Percentiles rank a stretch among this genome's conserved stretches.
These are phyloP conservation scores for Nicator chloris DNA, from an alignment of 2,113 vertebrate genomes.

Conservation along the genomic window DNA sequence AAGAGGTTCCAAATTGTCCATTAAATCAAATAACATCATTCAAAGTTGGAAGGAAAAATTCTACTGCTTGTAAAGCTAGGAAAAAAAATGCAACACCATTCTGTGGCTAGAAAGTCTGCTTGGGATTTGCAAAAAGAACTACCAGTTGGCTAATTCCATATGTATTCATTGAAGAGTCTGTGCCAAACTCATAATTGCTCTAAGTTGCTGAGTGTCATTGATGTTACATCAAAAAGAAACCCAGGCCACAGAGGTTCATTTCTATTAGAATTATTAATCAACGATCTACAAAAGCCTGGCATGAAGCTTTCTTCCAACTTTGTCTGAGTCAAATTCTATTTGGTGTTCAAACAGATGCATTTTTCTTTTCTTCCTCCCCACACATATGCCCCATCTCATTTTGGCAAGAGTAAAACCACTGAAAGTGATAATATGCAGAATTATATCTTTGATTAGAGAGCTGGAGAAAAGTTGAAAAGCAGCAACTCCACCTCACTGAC, in stretches of 20 bases:
- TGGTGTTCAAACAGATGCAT: not conserved
- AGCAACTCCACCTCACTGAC: not conserved
- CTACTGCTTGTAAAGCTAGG: not conserved
- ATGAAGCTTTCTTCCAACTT: not conserved
- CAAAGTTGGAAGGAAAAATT: not conserved
- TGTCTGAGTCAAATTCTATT: not conserved
- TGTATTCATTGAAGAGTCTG: not conserved
- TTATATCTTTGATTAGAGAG: not conserved
- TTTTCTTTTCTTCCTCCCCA: not conserved
- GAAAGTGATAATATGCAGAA: not conserved
- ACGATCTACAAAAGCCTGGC: not conserved
- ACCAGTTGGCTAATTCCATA: not conserved
- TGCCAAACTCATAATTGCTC: not conserved
- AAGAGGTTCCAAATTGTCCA: not conserved
- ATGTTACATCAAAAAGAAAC: not conserved
- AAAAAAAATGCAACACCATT: not conserved
- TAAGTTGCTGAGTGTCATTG: not conserved
- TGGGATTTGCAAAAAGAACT: not conserved
- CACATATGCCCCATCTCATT: not conserved
- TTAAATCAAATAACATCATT: conserved; percentile 2
- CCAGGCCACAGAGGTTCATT: not conserved
- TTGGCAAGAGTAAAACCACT: not conserved
- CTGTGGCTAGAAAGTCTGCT: not conserved
- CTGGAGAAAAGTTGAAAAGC: not conserved
- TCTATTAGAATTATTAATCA: conserved; percentile 15